Conservation (phyloP, 1,140 invertebrate genomes). For the Lutraria rhynchaena region DNA sequence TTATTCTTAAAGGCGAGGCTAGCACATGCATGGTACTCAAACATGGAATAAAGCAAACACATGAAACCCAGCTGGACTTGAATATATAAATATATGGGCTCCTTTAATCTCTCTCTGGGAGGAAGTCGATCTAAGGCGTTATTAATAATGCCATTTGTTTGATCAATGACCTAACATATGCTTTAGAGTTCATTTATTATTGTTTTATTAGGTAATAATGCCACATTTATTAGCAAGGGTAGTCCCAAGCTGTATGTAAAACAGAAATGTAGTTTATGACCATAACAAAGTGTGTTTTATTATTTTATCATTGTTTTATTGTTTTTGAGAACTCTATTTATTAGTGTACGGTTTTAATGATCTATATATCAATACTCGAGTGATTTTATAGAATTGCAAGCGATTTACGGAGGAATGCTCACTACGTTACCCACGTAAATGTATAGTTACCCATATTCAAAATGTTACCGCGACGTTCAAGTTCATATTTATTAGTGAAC, state of each 20-base stretch:
- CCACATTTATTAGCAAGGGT: constrained; percentile 30
- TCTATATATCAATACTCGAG: too few species aligned
- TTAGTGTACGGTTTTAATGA: background rate
- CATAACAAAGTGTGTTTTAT: constrained; percentile 23
- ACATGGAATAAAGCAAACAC: background rate
- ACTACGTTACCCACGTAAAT: too few species aligned
- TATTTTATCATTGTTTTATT: constrained; percentile 37
- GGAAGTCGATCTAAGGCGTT: constrained; percentile 15
- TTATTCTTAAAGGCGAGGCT: too few species aligned
- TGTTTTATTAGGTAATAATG: constrained; percentile 43
- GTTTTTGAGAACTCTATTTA: background rate
- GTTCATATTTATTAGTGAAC: too few species aligned
- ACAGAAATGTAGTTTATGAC: constrained; percentile 40
- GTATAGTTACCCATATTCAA: too few species aligned
- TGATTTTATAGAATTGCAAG: too few species aligned
- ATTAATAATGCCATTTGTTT: constrained; percentile 40
- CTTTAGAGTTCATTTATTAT: constrained; percentile 40
- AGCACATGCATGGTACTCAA: background rate
- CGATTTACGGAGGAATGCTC: too few species aligned
- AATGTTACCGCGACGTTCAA: too few species aligned
- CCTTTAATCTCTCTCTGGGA: constrained; percentile 14
- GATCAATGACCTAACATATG: constrained; percentile 51
- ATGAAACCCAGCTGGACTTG: constrained; percentile 32
- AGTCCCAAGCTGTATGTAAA: constrained; percentile 22
- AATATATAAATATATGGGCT: constrained; percentile 24